Conservation (phyloP, 2,113 vertebrate genomes). For the Sphaerodactylus townsendi region DNA sequence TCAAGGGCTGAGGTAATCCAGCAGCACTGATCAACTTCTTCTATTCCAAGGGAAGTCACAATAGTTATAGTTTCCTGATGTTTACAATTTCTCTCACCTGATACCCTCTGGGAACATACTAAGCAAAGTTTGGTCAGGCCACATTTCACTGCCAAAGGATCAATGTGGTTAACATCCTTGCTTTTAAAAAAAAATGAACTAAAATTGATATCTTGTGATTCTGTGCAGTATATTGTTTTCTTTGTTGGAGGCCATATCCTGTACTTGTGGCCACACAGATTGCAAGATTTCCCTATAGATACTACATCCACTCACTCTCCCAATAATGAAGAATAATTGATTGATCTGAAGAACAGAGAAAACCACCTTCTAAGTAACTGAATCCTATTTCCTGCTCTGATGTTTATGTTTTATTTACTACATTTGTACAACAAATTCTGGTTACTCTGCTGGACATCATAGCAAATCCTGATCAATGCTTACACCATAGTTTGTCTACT, state of each 20-base stretch:
- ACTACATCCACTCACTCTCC: background rate
- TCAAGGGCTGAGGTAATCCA: slow-evolving; percentile 6
- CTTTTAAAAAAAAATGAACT: no score
- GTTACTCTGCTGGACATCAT: no score
- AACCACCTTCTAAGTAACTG: background rate
- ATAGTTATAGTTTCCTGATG: slow-evolving; percentile 2
- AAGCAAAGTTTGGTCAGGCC: background rate
- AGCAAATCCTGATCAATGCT: no score
- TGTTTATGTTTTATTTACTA: background rate
- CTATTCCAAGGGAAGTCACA: background rate
- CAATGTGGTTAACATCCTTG: background rate
- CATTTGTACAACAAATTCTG: background rate
- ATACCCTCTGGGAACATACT: background rate
- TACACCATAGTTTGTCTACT: no score
- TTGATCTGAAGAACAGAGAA: background rate
- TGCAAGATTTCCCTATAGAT: background rate
- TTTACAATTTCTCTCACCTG: background rate
- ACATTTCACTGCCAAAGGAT: background rate
- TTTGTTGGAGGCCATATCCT: background rate
- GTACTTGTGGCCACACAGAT: background rate
- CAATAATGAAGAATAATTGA: no score
- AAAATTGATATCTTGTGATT: no score
- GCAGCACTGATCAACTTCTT: background rate
- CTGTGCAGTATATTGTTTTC: background rate
- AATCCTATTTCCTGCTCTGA: background rate